Percentiles rank a stretch among this genome's conserved stretches.
Evolutionary conservation across 2,113 vertebrate genomes (phyloP).

Genomic region (Gambusia holbrooki): DNA sequence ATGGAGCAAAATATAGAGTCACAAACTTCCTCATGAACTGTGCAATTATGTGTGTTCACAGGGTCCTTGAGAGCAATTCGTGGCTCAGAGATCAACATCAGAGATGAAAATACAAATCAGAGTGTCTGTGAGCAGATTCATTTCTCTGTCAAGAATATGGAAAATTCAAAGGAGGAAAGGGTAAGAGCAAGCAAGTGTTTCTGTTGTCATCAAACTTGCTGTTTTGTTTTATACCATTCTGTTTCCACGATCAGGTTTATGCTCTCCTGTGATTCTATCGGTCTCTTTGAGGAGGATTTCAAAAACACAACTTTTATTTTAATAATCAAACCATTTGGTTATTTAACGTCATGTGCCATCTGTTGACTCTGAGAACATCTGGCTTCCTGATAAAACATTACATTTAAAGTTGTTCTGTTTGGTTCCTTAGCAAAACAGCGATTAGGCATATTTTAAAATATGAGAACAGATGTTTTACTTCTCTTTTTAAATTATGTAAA

Average conservation of each 20-base stretch:
- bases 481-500: too few species aligned
- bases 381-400: not conserved
- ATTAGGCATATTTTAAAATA: too few species aligned
- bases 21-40: not conserved
- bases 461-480: too few species aligned
- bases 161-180: fast-evolving
- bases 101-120: conserved; percentile 61
- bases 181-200: conserved; percentile 44
- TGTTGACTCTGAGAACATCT: not conserved
- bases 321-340: not conserved
- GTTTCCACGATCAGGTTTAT: not conserved
- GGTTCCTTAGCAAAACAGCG: too few species aligned
- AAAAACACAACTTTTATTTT: not conserved
- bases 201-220: not conserved
- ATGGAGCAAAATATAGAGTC: not conserved
- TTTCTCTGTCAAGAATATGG: conserved; percentile 2
- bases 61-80: not conserved
- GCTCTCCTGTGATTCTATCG: not conserved
- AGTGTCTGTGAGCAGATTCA: conserved; percentile 67
- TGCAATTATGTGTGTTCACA: conserved; percentile 23
- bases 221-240: too few species aligned
- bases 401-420: too few species aligned
- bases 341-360: not conserved
- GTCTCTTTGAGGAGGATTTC: not conserved
- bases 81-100: conserved; percentile 66